phyloP scores from a whole-genome alignment of 2,888 invertebrate genomes.

The Pediacus dermestoides region DNA sequence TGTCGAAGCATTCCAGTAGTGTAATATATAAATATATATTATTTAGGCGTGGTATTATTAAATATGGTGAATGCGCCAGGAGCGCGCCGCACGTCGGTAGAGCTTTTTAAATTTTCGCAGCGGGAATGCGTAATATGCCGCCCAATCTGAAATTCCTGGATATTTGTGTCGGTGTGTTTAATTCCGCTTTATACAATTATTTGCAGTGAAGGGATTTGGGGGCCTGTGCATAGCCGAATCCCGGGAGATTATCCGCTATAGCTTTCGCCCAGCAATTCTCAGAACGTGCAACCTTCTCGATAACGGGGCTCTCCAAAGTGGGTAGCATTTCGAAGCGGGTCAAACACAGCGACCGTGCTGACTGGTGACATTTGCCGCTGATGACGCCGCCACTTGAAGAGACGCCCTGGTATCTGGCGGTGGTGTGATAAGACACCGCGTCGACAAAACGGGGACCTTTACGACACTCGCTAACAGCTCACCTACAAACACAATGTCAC shows the following conservation, averaged over 20 bases:
- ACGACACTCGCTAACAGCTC: background rate
- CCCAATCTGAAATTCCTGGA: no score
- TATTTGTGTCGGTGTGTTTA: slow-evolving; percentile 8
- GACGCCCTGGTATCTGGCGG: slow-evolving; percentile 2
- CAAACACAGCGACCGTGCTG: background rate
- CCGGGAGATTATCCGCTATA: slow-evolving; percentile 8
- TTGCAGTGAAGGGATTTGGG: slow-evolving; percentile 6
- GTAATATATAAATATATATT: no score
- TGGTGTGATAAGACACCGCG: slow-evolving; percentile 5
- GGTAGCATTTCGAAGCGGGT: slow-evolving; percentile 8
- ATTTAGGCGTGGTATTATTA: no score
- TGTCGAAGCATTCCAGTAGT: no score
- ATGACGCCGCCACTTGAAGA: background rate
- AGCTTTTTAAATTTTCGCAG: no score
- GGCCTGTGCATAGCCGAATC: slow-evolving; percentile 7
- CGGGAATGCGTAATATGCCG: no score
- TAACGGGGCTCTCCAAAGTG: background rate
- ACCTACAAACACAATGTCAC: slow-evolving; percentile 1
- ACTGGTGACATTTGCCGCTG: slow-evolving; percentile 6
- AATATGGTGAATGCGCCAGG: no score
- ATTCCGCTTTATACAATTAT: slow-evolving; percentile 9
- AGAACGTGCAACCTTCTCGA: slow-evolving; percentile 9
- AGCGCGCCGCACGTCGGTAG: no score
- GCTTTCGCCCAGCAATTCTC: slow-evolving; percentile 8
- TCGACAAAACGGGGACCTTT: slow-evolving; percentile 7